Conservation (phyloP, 2,113 vertebrate species). For the Xenotilapia leptura region DNA sequence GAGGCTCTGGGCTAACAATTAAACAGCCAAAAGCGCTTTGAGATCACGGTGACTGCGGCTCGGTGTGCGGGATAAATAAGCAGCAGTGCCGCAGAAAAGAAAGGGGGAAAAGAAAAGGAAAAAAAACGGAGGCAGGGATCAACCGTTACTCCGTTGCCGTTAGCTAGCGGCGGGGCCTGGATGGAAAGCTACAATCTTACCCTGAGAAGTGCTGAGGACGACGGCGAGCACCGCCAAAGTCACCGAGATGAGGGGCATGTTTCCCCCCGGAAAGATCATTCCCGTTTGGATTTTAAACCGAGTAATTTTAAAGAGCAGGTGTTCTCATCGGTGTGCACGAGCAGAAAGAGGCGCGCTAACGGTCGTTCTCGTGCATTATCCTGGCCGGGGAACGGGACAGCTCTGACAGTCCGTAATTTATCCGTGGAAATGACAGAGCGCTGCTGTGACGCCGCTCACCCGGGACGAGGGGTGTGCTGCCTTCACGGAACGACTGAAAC, state of each 20-base stretch:
- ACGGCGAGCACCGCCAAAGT: slow-evolving; percentile 51
- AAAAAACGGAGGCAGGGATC: background rate
- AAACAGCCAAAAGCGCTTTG: background rate
- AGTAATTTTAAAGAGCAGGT: background rate
- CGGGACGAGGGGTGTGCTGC: background rate
- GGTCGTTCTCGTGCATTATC: background rate
- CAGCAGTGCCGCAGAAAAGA: background rate
- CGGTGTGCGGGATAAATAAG: background rate
- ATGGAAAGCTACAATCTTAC: slow-evolving; percentile 48
- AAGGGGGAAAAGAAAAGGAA: fast-evolving
- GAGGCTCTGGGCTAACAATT: background rate
- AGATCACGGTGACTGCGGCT: background rate
- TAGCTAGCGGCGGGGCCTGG: slow-evolving; percentile 24
- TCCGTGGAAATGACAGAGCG: slow-evolving; percentile 52
- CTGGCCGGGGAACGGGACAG: background rate
- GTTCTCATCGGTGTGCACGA: background rate
- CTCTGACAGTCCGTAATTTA: background rate
- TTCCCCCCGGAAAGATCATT: slow-evolving; percentile 27
- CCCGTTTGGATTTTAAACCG: background rate
- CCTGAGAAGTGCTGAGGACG: slow-evolving; percentile 59
- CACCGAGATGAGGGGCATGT: slow-evolving; percentile 48
- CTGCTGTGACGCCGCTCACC: slow-evolving; percentile 42
- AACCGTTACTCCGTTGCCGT: background rate
- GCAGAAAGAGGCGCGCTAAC: background rate
- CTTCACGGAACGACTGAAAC: background rate